Conservation (phyloP, 2,113 vertebrate species). For the Physeter macrocephalus region DNA sequence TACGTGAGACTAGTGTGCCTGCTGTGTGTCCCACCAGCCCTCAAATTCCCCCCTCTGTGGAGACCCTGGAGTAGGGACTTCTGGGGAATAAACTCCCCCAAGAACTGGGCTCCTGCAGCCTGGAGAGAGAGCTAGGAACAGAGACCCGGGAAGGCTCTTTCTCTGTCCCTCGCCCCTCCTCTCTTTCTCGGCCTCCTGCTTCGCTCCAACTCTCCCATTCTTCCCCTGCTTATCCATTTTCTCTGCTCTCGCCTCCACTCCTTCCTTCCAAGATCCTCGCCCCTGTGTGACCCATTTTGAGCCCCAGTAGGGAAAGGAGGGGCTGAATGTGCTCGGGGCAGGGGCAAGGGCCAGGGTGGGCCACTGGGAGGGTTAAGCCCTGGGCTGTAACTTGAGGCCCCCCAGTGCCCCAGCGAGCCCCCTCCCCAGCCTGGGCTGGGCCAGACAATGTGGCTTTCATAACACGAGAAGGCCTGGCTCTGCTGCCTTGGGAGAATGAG, state of each 20-base stretch:
- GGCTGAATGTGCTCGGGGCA: not conserved
- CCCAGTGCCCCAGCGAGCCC: constrained; percentile 14
- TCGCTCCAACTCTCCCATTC: not conserved
- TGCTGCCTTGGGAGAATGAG: constrained; percentile 48
- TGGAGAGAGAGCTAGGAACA: not conserved
- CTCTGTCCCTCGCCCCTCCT: not conserved
- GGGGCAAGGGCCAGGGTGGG: not conserved
- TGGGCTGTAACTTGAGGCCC: constrained; percentile 37
- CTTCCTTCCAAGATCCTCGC: not conserved
- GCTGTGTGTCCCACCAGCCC: not conserved
- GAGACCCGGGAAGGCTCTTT: not conserved
- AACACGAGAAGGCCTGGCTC: constrained; percentile 40
- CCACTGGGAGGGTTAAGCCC: not conserved
- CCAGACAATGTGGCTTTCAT: constrained; percentile 73
- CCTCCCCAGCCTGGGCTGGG: constrained; percentile 54
- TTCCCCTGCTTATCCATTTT: not conserved
- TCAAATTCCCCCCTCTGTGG: not conserved
- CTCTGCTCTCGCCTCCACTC: not conserved
- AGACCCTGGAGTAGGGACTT: not conserved
- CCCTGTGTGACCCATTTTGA: not conserved
- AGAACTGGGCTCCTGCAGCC: not conserved
- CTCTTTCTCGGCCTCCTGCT: not conserved
- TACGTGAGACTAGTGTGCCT: not conserved
- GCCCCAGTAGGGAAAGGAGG: not conserved
- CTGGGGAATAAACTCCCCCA: not conserved